Evolutionary conservation across 2,888 invertebrate species (phyloP), one percentile per base, ranked within the genome.

Genomic region (Homarus gammarus): DNA sequence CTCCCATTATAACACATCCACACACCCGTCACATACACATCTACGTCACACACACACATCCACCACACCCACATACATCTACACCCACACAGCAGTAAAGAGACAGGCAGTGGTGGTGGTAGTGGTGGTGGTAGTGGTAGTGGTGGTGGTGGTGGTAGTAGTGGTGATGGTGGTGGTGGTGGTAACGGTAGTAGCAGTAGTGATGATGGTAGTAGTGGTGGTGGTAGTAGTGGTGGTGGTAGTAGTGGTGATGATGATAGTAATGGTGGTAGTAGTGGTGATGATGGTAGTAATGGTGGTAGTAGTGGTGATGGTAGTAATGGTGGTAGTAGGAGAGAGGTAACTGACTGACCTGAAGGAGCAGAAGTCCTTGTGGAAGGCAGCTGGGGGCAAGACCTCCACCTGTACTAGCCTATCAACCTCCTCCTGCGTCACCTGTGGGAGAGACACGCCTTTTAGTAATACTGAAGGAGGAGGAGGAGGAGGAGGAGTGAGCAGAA

Each of bases 341-440:
- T n/a, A n/a, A n/a, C 2, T n/a, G 33, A 56, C 88, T 83, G 36
- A 91, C 91, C 51, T 89, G 78, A 91, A 91, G 3, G 88, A 83
- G 56, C 72, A 78, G 86, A 91, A 91, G 78, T 89, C 89, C 6
- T 56, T 70, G 83, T 89, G 86, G 81, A 91, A 85, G 72, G 75
- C 49, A 0, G 44, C 31, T 1, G 89, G 91, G 8, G 84, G 77
- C n/a, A 85, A 77, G 18, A 91, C 83, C 44, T 89, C 86, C 38
- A n/a, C 83, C 27, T 70, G 75, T 10, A 83, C 88, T 49, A 91
- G 73, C 27, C 81, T 49, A n/a, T 91, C 86, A 64, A 91, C 91
- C 72, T 91, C 91, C 49, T 89, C 89, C 81, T 91, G 81, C 49
- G 89, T 83, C 61, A 91, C 91, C 91, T 91, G 89, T 15, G 64